phyloP scores from a whole-genome alignment of 2,888 invertebrate species.

The Platycheirus rosarum region DNA sequence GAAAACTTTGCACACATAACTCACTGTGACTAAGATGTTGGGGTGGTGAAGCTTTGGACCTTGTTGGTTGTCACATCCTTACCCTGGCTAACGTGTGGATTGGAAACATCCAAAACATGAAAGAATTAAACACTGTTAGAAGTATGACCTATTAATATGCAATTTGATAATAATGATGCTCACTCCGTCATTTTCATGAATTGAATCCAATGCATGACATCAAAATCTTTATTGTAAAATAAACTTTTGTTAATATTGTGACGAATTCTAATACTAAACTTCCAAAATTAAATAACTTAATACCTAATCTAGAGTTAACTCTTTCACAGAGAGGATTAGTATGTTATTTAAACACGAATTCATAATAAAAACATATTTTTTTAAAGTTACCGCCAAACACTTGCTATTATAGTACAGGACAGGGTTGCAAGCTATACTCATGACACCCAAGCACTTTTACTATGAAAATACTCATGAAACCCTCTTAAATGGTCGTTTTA shows the following conservation, averaged over 20 bases:
- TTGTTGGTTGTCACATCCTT: constrained; percentile 25
- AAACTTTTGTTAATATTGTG: too few species aligned
- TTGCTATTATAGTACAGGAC: constrained; percentile 77
- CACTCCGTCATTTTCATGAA: too few species aligned
- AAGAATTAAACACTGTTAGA: constrained; percentile 24
- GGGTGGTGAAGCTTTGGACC: constrained; percentile 25
- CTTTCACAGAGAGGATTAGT: constrained; percentile 7
- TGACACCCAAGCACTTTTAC: constrained; percentile 82
- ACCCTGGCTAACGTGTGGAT: neutral
- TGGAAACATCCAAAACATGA: constrained; percentile 2
- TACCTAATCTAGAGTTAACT: constrained; percentile 23
- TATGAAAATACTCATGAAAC: constrained; percentile 86
- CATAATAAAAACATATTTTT: constrained; percentile 78
- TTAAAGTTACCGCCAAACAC: constrained; percentile 82
- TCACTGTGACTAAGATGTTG: neutral
- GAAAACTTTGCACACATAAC: neutral
- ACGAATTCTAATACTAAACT: neutral
- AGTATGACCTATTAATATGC: constrained; percentile 69
- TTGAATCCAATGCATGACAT: constrained; percentile 35
- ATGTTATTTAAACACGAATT: constrained; percentile 42
- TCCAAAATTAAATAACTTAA: constrained; percentile 10
- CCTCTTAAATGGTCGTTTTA: constrained; percentile 83
- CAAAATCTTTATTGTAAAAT: constrained; percentile 15
- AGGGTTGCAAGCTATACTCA: constrained; percentile 80
- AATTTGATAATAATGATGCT: constrained; percentile 57